Conservation (phyloP, 1,140 invertebrate species). For the Rhysida immarginata region DNA sequence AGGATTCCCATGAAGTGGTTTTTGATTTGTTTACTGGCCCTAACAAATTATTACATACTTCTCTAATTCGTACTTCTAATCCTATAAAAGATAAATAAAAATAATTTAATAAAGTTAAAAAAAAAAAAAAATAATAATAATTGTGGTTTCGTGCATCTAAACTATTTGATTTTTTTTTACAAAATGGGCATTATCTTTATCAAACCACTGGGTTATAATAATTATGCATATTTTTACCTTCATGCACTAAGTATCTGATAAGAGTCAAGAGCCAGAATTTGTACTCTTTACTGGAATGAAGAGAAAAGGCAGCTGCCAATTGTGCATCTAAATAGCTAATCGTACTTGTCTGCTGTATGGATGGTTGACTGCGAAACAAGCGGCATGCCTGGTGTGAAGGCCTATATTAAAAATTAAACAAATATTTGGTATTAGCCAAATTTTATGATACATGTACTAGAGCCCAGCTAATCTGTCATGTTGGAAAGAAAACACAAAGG, state of each 20-base stretch:
- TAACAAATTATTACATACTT: slow-evolving; percentile 54
- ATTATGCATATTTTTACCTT: slow-evolving; percentile 38
- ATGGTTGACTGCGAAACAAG: slow-evolving; percentile 19
- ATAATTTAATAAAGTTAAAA: neutral
- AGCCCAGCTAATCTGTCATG: too few species aligned
- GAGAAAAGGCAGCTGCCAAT: slow-evolving; percentile 45
- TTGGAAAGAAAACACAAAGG: too few species aligned
- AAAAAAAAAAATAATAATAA: slow-evolving; percentile 3
- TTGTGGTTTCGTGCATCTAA: neutral
- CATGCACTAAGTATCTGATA: slow-evolving; percentile 53
- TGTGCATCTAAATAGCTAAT: slow-evolving; percentile 63
- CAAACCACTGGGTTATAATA: neutral
- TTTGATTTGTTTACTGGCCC: slow-evolving; percentile 45
- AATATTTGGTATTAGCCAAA: too few species aligned
- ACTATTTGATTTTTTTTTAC: neutral
- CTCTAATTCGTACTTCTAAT: slow-evolving; percentile 46
- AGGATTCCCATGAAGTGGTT: slow-evolving; percentile 26
- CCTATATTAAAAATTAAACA: too few species aligned
- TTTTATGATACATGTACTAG: too few species aligned
- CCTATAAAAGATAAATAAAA: slow-evolving; percentile 27
- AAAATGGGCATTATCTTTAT: neutral
- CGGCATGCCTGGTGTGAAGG: slow-evolving; percentile 7
- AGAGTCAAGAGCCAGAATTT: slow-evolving; percentile 58
- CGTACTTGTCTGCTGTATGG: slow-evolving; percentile 30
- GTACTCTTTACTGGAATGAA: slow-evolving; percentile 55